phyloP scores from a whole-genome alignment of 2,797 vertebrate genomes.

The Pygocentrus nattereri region DNA sequence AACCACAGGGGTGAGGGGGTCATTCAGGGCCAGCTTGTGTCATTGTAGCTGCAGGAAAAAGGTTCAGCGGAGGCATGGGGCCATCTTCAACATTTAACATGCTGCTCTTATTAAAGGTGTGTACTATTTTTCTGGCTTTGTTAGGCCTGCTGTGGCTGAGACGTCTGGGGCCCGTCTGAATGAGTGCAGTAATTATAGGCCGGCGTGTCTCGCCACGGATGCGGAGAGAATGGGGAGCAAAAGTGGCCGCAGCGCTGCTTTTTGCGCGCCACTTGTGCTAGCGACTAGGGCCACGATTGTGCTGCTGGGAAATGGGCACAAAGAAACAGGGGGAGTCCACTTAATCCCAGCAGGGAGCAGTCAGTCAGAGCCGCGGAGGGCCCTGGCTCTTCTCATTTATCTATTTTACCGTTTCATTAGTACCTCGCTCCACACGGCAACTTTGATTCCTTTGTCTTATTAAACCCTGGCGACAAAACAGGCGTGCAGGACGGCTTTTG shows the following conservation, averaged over 20 bases:
- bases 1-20: background rate
- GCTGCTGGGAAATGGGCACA: conserved; percentile 74
- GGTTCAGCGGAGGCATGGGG: conserved; percentile 1
- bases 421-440: conserved; percentile 54
- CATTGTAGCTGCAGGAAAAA: conserved; percentile 6
- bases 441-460: conserved; percentile 67
- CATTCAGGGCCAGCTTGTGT: conserved; percentile 13
- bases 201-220: conserved; percentile 35
- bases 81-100: conserved; percentile 39
- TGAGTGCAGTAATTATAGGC: conserved; percentile 61
- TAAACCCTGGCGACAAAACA: conserved; percentile 70
- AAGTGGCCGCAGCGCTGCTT: conserved; percentile 52
- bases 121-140: conserved; percentile 42
- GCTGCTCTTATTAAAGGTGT: conserved; percentile 41
- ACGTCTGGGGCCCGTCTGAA: conserved; percentile 54
- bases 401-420: conserved; percentile 73
- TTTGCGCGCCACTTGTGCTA: conserved; percentile 53
- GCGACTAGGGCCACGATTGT: conserved; percentile 65
- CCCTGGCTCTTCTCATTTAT: conserved; percentile 69
- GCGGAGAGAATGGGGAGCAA: conserved; percentile 49
- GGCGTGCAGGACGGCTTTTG: conserved; percentile 58
- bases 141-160: conserved; percentile 44
- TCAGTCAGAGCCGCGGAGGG: conserved; percentile 66
- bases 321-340: conserved; percentile 78
- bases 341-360: conserved; percentile 72